Percentiles rank a stretch among this genome's conserved stretches.
These are phyloP conservation scores for Okamejei kenojei DNA, from an alignment of 2,797 vertebrate genomes.

Conservation along the genomic window DNA sequence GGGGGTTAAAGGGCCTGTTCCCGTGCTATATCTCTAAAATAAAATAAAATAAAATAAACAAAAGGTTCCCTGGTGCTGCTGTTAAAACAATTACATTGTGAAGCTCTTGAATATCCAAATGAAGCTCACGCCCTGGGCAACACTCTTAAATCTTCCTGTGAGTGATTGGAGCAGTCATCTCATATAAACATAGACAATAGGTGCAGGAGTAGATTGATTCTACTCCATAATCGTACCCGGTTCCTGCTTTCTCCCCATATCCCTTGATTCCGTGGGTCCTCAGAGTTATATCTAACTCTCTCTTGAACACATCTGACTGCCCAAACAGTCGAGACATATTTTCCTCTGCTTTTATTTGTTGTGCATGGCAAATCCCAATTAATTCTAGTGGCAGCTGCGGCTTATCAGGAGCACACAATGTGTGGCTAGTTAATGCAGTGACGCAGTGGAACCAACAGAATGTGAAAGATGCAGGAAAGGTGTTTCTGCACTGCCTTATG, in stretches of 20 bases:
- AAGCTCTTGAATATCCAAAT: background rate
- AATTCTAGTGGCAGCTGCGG: background rate
- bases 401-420: background rate
- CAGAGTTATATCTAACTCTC: too few species aligned
- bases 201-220: too few species aligned
- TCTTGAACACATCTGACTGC: background rate
- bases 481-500: background rate
- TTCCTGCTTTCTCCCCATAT: too few species aligned
- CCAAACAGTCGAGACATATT: background rate
- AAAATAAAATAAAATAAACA: too few species aligned
- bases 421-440: background rate
- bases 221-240: too few species aligned
- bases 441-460: background rate
- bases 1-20: too few species aligned
- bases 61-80: background rate
- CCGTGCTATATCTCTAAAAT: too few species aligned
- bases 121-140: background rate
- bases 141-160: background rate
- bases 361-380: background rate
- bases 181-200: too few species aligned
- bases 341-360: constrained; percentile 27
- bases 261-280: too few species aligned
- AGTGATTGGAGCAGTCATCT: background rate
- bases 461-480: background rate
- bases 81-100: background rate